Percentiles rank a stretch among this genome's conserved stretches.
Evolutionary conservation across 2,888 invertebrate genomes (phyloP).

Genomic region (Orthosia cruda): DNA sequence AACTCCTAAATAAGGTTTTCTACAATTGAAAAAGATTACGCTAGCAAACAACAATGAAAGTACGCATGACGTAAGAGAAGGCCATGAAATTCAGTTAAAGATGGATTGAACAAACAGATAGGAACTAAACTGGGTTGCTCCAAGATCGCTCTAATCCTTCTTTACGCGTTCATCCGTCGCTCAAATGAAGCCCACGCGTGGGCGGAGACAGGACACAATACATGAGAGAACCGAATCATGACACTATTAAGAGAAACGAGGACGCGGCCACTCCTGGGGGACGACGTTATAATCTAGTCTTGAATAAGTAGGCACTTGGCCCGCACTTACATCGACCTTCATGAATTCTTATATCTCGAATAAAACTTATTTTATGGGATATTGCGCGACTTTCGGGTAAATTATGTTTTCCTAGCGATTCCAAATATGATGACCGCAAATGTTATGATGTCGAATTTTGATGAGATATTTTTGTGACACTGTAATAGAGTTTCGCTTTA

Average conservation of each 20-base stretch:
- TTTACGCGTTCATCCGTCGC: slow-evolving; percentile 35
- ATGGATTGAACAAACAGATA: slow-evolving; percentile 20
- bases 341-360: slow-evolving; percentile 64
- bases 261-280: slow-evolving; percentile 55
- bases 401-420: slow-evolving; percentile 56
- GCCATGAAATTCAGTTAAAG: slow-evolving; percentile 8
- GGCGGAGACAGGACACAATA: slow-evolving; percentile 49
- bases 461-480: slow-evolving; percentile 43
- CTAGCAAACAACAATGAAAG: slow-evolving; percentile 11
- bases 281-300: slow-evolving; percentile 63
- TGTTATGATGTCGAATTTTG: slow-evolving; percentile 49
- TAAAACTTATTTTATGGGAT: slow-evolving; percentile 65
- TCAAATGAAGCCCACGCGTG: slow-evolving; percentile 29
- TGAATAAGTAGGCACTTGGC: slow-evolving; percentile 64
- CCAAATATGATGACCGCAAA: slow-evolving; percentile 45
- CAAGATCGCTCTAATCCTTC: slow-evolving; percentile 26
- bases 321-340: slow-evolving; percentile 59
- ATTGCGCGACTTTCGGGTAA: slow-evolving; percentile 60
- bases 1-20: not conserved
- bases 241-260: slow-evolving; percentile 70
- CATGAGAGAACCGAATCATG: slow-evolving; percentile 56
- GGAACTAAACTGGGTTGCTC: slow-evolving; percentile 11
- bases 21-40: not conserved
- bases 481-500: slow-evolving; percentile 41
- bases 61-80: slow-evolving; percentile 6